phyloP scores from a whole-genome alignment of 2,888 invertebrate species.

The Eupithecia dodoneata region DNA sequence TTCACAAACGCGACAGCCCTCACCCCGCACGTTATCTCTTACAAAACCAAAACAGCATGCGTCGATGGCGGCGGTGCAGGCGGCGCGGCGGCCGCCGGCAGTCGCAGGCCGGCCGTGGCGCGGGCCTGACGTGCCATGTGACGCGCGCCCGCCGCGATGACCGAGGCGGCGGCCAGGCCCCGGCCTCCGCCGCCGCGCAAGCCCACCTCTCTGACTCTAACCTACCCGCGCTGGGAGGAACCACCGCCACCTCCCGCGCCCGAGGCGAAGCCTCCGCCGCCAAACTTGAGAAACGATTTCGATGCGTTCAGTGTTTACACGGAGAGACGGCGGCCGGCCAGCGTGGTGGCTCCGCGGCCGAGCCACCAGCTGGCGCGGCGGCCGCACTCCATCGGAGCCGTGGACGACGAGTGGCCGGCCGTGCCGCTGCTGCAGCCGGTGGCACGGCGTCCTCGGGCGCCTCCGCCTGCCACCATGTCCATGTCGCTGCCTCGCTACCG shows the following conservation, averaged over 20 bases:
- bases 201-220: slow-evolving; percentile 73
- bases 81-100: slow-evolving; percentile 63
- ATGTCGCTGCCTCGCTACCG: slow-evolving; percentile 70
- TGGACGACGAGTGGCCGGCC: slow-evolving; percentile 74
- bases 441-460: slow-evolving; percentile 80
- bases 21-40: slow-evolving; percentile 25
- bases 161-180: slow-evolving; percentile 79
- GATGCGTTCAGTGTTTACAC: slow-evolving; percentile 82
- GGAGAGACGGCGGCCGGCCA: slow-evolving; percentile 80
- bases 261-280: slow-evolving; percentile 55
- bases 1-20: slow-evolving; percentile 16
- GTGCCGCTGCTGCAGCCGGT: slow-evolving; percentile 83
- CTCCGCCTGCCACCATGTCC: slow-evolving; percentile 69
- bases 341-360: slow-evolving; percentile 79
- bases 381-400: slow-evolving; percentile 86
- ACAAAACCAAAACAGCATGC: slow-evolving; percentile 44
- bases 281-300: slow-evolving; percentile 68
- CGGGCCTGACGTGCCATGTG: slow-evolving; percentile 68
- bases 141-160: slow-evolving; percentile 71
- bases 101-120: slow-evolving; percentile 57
- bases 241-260: slow-evolving; percentile 83
- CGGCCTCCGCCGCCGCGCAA: slow-evolving; percentile 82
- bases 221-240: slow-evolving; percentile 73
- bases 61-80: slow-evolving; percentile 62
- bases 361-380: slow-evolving; percentile 70